Percentiles rank a stretch among this genome's conserved stretches.
These are phyloP conservation scores for Dendropsophus ebraccatus DNA, from an alignment of 2,113 vertebrate genomes.

Conservation along the genomic window DNA sequence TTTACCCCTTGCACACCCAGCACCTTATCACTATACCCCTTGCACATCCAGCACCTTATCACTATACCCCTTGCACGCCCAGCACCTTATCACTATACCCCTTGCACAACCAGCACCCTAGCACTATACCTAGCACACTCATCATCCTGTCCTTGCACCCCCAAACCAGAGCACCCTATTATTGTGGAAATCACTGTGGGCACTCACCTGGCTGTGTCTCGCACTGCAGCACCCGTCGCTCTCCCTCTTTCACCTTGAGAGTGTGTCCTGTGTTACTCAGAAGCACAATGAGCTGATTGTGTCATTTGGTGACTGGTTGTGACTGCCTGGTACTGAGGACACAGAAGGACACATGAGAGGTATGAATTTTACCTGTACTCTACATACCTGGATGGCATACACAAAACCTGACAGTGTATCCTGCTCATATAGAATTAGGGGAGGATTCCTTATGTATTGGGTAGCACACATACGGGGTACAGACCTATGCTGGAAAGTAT, in stretches of 20 bases:
- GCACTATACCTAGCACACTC: not conserved
- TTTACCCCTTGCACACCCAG: not conserved
- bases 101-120: too few species aligned
- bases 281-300: slow-evolving; percentile 55
- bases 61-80: not conserved
- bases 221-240: not conserved
- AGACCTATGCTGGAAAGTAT: not conserved
- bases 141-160: not conserved
- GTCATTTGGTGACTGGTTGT: slow-evolving; percentile 48
- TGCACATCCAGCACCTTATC: not conserved
- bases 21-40: not conserved
- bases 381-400: not conserved
- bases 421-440: not conserved
- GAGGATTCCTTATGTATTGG: not conserved
- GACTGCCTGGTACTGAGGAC: slow-evolving; percentile 57
- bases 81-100: not conserved
- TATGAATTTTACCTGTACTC: slow-evolving; percentile 14
- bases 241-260: slow-evolving; percentile 55
- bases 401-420: not conserved
- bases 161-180: not conserved
- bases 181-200: not conserved
- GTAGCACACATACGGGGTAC: not conserved
- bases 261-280: slow-evolving; percentile 27
- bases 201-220: slow-evolving; percentile 24
- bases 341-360: slow-evolving; percentile 36